Base-by-base conservation (phyloP, 92 coral and sea anemone genomes). In the Muricea muricata region DNA sequence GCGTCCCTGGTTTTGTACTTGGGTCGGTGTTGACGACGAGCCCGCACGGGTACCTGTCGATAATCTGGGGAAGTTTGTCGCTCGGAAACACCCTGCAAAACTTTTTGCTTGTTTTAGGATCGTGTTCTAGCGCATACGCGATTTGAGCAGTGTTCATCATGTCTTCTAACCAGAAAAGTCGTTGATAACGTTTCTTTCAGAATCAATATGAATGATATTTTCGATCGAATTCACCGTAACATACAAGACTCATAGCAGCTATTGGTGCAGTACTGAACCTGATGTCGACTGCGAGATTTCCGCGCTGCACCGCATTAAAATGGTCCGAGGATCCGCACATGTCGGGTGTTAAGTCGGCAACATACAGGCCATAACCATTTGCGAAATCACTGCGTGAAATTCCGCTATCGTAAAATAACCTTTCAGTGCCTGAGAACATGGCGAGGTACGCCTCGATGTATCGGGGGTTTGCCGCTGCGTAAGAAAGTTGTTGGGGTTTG, bases 161-260 rank as follows among this genome's bases (percentile, higher is more conserved):
- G n/a, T n/a, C n/a, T n/a, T 24, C 20, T 75, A 75, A 7, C 7
- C 57, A 21, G 81, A 46, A 54, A 50, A 56, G 29, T 83, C 87
- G 48, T 54, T 47, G 20, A 69, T 40, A 6, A 83, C 70, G 70
- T 63, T 63, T 63, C 37, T 28, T 4, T 63, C 70, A 1, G 37
- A 24, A 11, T 63, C 70, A 11, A 63, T 63, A 9, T 26, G 40
- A 25, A 63, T 63, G 0, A 4, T 1, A 4, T 63, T 63, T 31
- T 86, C 89, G n/a, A n/a, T n/a, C n/a, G 41, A 86, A 86, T 32
- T 85, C 78, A 7, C 84, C 84, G 25, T 57, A 29, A 41, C 87
- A 73, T 1, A 74, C 32, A 20, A 84, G 55, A 32, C 58, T 84
- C 8, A 56, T 67, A 6, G 83, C 88, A 6, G 32, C 83, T 15